phyloP scores from a whole-genome alignment of 2,113 vertebrate genomes.

The Labrus mixtus region DNA sequence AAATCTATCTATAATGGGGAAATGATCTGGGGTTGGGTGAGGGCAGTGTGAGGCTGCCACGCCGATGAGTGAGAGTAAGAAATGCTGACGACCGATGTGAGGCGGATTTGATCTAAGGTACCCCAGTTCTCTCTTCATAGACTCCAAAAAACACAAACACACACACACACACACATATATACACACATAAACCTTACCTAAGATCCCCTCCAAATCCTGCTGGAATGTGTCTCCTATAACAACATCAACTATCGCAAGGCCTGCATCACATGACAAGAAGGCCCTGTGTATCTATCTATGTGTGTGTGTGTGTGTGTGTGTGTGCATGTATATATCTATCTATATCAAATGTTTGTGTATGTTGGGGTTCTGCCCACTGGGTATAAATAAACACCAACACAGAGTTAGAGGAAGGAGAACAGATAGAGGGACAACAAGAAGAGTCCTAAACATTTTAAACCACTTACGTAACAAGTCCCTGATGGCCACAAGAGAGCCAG shows the following conservation, averaged over 20 bases:
- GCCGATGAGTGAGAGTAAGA: conserved; percentile 51
- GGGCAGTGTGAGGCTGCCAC: conserved; percentile 68
- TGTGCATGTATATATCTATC: not conserved
- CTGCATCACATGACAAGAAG: conserved; percentile 62
- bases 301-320: conserved; percentile 15
- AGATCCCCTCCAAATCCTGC: conserved; percentile 55
- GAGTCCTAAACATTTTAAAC: conserved; percentile 28
- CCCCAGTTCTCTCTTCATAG: not conserved
- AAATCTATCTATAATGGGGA: conserved; percentile 51
- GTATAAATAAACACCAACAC: conserved; percentile 62
- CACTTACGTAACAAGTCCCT: conserved; percentile 42
- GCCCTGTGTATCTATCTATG: conserved; percentile 13
- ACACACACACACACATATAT: conserved; percentile 27
- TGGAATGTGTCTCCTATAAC: conserved; percentile 78
- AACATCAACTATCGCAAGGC: conserved; percentile 75
- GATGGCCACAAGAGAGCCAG: conserved; percentile 20
- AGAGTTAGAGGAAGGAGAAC: conserved; percentile 34
- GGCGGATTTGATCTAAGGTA: conserved; percentile 56
- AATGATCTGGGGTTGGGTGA: conserved; percentile 39
- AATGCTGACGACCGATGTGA: conserved; percentile 67
- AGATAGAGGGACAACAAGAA: conserved; percentile 29
- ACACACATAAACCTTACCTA: conserved; percentile 52
- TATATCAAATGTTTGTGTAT: too few species aligned
- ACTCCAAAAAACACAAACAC: conserved; percentile 8
- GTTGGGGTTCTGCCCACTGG: conserved; percentile 18